Conservation (phyloP, 2,113 vertebrate genomes). For the Urocynchramus pylzowi region DNA sequence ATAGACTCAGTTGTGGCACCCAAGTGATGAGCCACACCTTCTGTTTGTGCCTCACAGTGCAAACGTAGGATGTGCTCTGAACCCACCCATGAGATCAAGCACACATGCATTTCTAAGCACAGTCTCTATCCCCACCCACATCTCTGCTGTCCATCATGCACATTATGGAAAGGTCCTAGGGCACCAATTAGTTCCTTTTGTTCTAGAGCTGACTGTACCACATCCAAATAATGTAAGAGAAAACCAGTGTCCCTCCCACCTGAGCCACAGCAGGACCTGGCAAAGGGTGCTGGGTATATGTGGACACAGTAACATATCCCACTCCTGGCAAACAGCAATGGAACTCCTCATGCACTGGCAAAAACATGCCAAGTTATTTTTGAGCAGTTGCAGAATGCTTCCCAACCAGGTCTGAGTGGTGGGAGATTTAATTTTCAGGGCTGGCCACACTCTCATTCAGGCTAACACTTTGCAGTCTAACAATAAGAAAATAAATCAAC, state of each 20-base stretch:
- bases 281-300: not conserved
- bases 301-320: not conserved
- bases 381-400: not conserved
- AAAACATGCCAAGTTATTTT: not conserved
- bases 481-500: not conserved
- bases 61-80: not conserved
- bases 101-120: rapidly evolving
- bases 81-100: not conserved
- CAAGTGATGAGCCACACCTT: not conserved
- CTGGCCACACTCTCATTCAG: not conserved
- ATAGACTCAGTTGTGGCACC: not conserved
- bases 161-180: not conserved
- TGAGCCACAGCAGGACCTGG: not conserved
- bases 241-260: not conserved
- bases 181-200: not conserved
- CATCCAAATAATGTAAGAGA: not conserved
- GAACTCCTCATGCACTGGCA: not conserved
- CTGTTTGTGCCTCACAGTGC: not conserved
- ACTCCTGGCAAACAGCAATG: not conserved
- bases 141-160: not conserved
- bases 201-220: not conserved
- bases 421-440: not conserved
- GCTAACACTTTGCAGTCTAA: not conserved
- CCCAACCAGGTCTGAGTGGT: not conserved
- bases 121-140: not conserved